Evolutionary conservation across 2,113 vertebrate species (phyloP).

Genomic region (Empidonax traillii): DNA sequence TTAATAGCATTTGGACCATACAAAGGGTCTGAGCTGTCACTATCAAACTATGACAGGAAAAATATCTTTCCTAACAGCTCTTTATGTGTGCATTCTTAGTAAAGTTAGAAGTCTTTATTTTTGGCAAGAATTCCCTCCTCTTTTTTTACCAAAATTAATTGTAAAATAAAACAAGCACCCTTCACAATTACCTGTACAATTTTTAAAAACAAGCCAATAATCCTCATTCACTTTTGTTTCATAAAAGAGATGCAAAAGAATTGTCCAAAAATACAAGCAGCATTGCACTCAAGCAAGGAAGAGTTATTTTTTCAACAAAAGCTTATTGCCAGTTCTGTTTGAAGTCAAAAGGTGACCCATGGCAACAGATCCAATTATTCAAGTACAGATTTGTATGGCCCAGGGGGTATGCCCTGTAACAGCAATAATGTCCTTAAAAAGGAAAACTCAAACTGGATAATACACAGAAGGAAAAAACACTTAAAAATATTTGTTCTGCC

Average conservation of each 20-base stretch:
- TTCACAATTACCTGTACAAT: not conserved
- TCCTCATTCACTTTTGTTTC: not conserved
- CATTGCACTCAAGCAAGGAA: not conserved
- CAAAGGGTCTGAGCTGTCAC: not conserved
- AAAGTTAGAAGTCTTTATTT: not conserved
- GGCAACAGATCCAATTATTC: not conserved
- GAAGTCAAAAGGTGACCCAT: not conserved
- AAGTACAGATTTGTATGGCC: not conserved
- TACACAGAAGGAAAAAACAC: not conserved
- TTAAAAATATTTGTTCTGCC: constrained; percentile 20
- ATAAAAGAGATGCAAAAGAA: not conserved
- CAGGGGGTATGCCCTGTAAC: not conserved
- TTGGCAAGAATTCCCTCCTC: not conserved
- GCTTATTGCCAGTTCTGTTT: not conserved
- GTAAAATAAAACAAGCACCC: not conserved
- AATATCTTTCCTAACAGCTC: not conserved
- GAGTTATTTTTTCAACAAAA: not conserved
- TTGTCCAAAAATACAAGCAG: not conserved
- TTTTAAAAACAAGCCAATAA: not conserved
- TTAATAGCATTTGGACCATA: not conserved
- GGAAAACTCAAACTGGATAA: not conserved
- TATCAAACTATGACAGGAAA: not conserved
- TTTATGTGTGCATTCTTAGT: not conserved
- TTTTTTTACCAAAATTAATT: not conserved
- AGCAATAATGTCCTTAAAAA: not conserved